These are phyloP conservation scores for Datnioides undecimradiatus DNA, from an alignment of 2,113 vertebrate species.

Conservation along the genomic window DNA sequence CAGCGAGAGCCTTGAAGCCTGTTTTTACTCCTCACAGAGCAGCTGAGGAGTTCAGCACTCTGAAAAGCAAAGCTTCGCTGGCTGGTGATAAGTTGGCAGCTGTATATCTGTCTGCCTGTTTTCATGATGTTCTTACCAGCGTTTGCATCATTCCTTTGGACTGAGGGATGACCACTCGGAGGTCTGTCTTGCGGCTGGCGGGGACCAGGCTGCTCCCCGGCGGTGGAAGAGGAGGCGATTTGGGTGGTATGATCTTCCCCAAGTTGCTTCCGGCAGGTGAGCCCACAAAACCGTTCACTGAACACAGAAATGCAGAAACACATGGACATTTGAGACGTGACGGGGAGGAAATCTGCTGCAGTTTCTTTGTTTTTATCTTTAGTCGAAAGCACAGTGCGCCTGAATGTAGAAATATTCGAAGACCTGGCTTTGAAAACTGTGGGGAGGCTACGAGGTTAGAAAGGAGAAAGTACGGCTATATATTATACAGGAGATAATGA, in stretches of 20 bases:
- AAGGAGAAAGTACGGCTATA: constrained; percentile 50
- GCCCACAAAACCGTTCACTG: constrained; percentile 92
- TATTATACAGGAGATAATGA: constrained; percentile 72
- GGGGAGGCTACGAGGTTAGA: neutral
- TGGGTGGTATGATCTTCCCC: constrained; percentile 89
- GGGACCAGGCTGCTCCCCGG: constrained; percentile 84
- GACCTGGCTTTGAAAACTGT: neutral
- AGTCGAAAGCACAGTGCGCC: neutral
- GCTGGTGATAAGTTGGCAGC: neutral
- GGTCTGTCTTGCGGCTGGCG: constrained; percentile 90
- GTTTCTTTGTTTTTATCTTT: neutral
- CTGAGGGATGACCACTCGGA: constrained; percentile 93
- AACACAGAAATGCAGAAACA: constrained; percentile 22
- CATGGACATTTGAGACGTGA: neutral
- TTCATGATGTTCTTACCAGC: constrained; percentile 80
- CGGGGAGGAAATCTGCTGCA: neutral
- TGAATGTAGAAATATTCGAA: constrained; percentile 8
- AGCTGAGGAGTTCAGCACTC: neutral
- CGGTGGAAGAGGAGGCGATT: constrained; percentile 90
- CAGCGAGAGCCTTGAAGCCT: neutral
- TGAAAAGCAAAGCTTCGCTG: neutral
- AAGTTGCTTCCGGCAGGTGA: constrained; percentile 85
- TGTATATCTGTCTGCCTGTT: neutral
- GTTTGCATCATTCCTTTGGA: constrained; percentile 93
- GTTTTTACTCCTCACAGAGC: constrained; percentile 3